These are phyloP conservation scores for Calcarius lapponicus DNA, from an alignment of 2,797 vertebrate genomes.

Conservation along the genomic window DNA sequence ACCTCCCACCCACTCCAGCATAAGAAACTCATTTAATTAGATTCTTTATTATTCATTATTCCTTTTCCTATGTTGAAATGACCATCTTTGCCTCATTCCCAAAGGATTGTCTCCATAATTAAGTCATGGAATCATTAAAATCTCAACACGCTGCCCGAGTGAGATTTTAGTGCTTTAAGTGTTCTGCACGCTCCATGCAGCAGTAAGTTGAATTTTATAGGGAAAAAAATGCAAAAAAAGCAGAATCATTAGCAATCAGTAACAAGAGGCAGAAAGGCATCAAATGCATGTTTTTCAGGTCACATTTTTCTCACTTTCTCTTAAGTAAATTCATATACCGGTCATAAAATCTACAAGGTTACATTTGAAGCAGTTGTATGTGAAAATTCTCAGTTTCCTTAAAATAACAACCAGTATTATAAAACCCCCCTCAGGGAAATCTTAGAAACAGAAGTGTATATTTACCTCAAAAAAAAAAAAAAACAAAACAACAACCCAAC, in stretches of 20 bases:
- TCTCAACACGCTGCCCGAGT: not conserved
- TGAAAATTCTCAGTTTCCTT: not conserved
- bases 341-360: not conserved
- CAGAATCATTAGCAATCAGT: not conserved
- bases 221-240: not conserved
- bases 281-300: not conserved
- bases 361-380: rapidly evolving
- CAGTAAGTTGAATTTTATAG: not conserved
- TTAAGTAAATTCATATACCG: not conserved
- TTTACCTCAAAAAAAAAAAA: not conserved
- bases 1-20: not conserved
- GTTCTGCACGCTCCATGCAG: not conserved
- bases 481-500: no score
- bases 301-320: not conserved
- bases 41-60: conserved; percentile 46
- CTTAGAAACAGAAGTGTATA: not conserved
- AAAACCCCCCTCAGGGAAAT: not conserved
- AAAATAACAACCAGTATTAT: not conserved
- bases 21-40: conserved; percentile 19
- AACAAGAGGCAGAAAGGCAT: not conserved
- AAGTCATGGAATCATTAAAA: conserved; percentile 50
- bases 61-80: conserved; percentile 19
- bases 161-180: not conserved
- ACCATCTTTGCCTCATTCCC: conserved; percentile 21
- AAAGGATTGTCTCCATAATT: conserved; percentile 39